Base-by-base conservation (phyloP, 2,113 vertebrate species). In the Arvicanthis niloticus region DNA sequence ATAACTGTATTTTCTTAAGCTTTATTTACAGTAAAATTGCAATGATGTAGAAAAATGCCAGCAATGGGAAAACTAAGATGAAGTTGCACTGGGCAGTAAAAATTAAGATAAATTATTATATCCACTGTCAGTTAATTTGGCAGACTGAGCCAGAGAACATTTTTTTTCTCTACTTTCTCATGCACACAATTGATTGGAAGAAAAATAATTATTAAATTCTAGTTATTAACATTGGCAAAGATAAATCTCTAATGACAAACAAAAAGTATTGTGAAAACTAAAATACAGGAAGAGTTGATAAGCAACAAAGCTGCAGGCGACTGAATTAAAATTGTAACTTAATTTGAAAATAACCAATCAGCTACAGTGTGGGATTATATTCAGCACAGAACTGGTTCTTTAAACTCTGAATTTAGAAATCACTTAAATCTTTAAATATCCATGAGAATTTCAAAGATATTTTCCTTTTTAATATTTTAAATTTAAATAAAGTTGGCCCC, bases 141-240 rank as follows among this genome's bases (percentile, higher is more conserved):
- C 58, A 87, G 51, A 90, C 29, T 87, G n/a, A 82, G 90, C 17
- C 90, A 62, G 58, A 89, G 53, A 95, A 82, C 92, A 51, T n/a
- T 42, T 76, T 48, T 89, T 86, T 21, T 12, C 13, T 70, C 15
- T 78, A 34, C 45, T 91, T 93, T 80, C 53, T 96, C n/a, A 84
- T 72, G 40, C 76, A 82, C n/a, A 84, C 62, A 78, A 93, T 48
- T 73, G 26, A 17, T 77, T 76, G 24, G 45, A 85, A 81, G 24
- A 77, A 88, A 92, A 97, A 72, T 34, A 85, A 67, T 62, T 73
- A 91, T 51, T 95, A 78, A 58, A 65, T 91, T 94, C 21, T 67
- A 40, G 22, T 85, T 85, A 31, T 51, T 85, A 51, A 84, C 65
- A 16, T 58, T 11, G 91, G 29, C n/a, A 88, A 91, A 93, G 8